These are phyloP conservation scores for Amazona guildingii DNA, from an alignment of 2,113 vertebrate species.

Conservation along the genomic window DNA sequence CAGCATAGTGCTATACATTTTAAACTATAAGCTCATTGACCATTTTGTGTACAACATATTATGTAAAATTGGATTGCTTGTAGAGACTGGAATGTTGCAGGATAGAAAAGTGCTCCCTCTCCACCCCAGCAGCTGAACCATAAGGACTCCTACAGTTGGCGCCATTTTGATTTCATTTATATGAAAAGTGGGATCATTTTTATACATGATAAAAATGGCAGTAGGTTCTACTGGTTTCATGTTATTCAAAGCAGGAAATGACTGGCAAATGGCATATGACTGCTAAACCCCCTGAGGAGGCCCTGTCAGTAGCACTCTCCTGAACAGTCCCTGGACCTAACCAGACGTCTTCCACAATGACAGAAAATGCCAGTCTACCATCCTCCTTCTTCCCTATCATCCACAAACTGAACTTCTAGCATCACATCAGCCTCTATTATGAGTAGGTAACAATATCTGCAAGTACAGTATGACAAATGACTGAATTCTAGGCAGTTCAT, in stretches of 20 bases:
- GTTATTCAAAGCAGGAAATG: not conserved
- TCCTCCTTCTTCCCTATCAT: not conserved
- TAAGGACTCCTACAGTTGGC: not conserved
- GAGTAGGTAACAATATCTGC: not conserved
- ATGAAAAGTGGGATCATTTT: not conserved
- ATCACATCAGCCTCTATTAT: not conserved
- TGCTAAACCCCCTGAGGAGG: not conserved
- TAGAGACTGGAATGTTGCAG: not conserved
- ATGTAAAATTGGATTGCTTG: not conserved
- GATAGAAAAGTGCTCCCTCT: not conserved
- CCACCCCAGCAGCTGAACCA: not conserved
- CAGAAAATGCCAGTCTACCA: not conserved
- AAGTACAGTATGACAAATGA: not conserved
- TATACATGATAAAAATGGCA: not conserved
- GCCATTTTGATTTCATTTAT: not conserved
- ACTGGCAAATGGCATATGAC: not conserved
- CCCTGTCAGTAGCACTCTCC: not conserved
- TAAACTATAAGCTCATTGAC: not conserved
- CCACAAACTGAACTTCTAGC: not conserved
- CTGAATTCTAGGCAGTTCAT: not conserved
- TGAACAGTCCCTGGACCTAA: not conserved
- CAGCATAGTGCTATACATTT: not conserved
- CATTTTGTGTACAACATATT: not conserved
- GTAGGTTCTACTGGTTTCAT: not conserved
- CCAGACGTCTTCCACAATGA: not conserved